Evolutionary conservation across 2,113 vertebrate species (phyloP).

Genomic region (Calonectris borealis): DNA sequence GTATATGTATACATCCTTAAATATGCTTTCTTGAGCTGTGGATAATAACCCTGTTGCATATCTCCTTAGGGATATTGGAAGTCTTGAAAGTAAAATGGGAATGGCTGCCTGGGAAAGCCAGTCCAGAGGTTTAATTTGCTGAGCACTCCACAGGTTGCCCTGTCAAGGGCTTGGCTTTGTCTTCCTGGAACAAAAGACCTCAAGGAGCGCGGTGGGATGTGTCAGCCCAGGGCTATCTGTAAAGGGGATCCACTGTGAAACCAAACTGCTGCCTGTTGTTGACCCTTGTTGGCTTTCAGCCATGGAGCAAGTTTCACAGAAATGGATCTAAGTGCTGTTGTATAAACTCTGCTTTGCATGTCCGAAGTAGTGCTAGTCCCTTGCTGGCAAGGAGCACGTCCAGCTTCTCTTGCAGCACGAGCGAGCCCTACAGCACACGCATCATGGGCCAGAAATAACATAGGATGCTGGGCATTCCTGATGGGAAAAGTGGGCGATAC

Average conservation of each 20-base stretch:
- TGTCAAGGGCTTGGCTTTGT: neutral
- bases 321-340: neutral
- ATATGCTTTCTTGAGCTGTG: neutral
- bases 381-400: neutral
- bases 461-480: neutral
- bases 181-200: neutral
- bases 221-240: neutral
- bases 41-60: neutral
- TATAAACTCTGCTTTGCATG: neutral
- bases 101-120: neutral
- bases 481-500: neutral
- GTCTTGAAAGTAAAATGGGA: neutral
- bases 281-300: neutral
- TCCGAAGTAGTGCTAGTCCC: neutral
- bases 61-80: neutral
- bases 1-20: neutral
- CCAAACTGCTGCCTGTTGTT: neutral
- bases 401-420: neutral
- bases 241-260: neutral
- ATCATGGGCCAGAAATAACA: neutral
- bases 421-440: accelerated
- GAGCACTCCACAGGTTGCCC: neutral
- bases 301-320: neutral
- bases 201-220: neutral
- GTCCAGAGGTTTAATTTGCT: neutral